Conservation (phyloP, 2,888 invertebrate species). For the Crematogaster levior region DNA sequence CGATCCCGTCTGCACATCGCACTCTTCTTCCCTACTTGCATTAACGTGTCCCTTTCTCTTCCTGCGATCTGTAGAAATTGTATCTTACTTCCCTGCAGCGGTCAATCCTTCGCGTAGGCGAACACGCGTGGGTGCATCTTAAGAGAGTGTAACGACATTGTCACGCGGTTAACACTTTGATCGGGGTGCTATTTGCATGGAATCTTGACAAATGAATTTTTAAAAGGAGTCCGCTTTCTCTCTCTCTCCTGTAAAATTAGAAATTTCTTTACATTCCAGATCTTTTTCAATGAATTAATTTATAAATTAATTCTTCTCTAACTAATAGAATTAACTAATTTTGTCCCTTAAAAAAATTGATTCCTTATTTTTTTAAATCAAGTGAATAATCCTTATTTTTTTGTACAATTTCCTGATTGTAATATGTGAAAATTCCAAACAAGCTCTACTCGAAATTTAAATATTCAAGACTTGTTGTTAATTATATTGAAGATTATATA, state of each 20-base stretch:
- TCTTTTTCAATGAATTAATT: neutral
- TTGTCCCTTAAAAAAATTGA: neutral
- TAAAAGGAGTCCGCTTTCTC: neutral
- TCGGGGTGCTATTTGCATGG: constrained; percentile 64
- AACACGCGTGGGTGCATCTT: constrained; percentile 67
- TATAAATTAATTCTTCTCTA: neutral
- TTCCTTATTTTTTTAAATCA: too few species aligned
- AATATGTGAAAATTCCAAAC: too few species aligned
- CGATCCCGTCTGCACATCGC: constrained; percentile 38
- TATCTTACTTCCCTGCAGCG: constrained; percentile 39
- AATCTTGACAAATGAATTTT: constrained; percentile 41
- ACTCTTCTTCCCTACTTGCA: constrained; percentile 37
- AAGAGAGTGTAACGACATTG: constrained; percentile 68
- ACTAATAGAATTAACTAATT: neutral
- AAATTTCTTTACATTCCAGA: neutral
- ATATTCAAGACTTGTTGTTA: neutral
- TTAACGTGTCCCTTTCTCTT: constrained; percentile 49
- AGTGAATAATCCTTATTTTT: neutral
- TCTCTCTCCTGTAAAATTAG: neutral
- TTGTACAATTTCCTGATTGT: neutral
- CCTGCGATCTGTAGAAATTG: constrained; percentile 53
- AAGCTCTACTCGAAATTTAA: neutral
- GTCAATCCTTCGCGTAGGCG: constrained; percentile 49
- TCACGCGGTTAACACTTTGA: constrained; percentile 74
- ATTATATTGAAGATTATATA: neutral